phyloP scores from a whole-genome alignment of 2,888 invertebrate species.

The Pimpla rufipes region DNA sequence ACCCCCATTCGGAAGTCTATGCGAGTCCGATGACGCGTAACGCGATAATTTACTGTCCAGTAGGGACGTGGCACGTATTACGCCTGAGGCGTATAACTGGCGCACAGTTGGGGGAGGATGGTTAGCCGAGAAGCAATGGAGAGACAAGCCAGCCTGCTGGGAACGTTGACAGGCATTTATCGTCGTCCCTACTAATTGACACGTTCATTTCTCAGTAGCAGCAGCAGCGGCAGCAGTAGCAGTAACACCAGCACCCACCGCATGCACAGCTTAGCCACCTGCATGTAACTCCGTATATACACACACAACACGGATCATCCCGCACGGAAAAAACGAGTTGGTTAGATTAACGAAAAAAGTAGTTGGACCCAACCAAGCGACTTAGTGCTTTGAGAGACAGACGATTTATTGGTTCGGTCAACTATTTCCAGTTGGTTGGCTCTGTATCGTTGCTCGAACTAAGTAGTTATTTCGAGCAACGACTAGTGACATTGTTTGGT shows the following conservation, averaged over 20 bases:
- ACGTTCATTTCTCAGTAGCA: constrained; percentile 79
- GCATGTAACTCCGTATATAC: not conserved
- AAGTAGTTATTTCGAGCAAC: too few species aligned
- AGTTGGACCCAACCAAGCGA: too few species aligned
- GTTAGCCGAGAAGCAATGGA: constrained; percentile 40
- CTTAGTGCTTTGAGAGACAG: too few species aligned
- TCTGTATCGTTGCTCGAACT: too few species aligned
- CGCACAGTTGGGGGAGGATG: constrained; percentile 34
- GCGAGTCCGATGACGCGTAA: constrained; percentile 75
- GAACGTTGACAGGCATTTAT: constrained; percentile 81
- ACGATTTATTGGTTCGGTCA: too few species aligned
- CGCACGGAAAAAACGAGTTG: too few species aligned
- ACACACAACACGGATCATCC: constrained; percentile 21
- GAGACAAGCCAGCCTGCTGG: constrained; percentile 31
- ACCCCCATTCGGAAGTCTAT: constrained; percentile 10
- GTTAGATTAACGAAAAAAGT: too few species aligned
- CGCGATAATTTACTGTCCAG: constrained; percentile 79
- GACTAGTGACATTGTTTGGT: too few species aligned
- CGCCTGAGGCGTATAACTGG: constrained; percentile 44
- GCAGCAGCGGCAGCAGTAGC: constrained; percentile 7
- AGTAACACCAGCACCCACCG: not conserved
- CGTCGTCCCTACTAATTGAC: constrained; percentile 80
- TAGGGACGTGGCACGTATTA: constrained; percentile 36
- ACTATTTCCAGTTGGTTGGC: too few species aligned
- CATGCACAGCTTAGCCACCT: constrained; percentile 6